These are phyloP conservation scores for Crotalus helleri DNA, from an alignment of 2,113 vertebrate genomes.

Conservation along the genomic window DNA sequence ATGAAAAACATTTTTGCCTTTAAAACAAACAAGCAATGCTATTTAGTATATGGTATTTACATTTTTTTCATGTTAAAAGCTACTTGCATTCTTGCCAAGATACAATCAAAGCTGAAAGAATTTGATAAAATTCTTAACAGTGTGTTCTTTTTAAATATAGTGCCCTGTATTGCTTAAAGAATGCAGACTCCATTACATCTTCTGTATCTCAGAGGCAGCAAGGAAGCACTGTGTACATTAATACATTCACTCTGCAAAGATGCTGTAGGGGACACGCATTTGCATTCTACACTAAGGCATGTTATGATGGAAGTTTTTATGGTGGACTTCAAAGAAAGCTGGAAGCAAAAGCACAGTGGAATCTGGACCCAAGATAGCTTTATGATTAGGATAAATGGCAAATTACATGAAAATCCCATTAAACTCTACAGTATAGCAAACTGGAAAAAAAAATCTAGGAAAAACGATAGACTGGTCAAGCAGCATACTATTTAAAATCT, in stretches of 20 bases:
- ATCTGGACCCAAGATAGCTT: conserved; percentile 36
- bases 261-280: conserved; percentile 59
- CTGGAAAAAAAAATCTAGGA: conserved; percentile 10
- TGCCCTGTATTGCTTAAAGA: conserved; percentile 47
- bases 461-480: conserved; percentile 28
- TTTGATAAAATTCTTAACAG: conserved; percentile 61
- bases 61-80: conserved; percentile 38
- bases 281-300: conserved; percentile 54
- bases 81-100: conserved; percentile 42
- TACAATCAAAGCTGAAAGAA: conserved; percentile 43
- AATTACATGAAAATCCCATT: conserved; percentile 38
- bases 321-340: conserved; percentile 45
- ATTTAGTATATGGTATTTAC: conserved; percentile 38
- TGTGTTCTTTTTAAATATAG: conserved; percentile 56
- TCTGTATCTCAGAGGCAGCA: conserved; percentile 44
- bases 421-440: conserved; percentile 37
- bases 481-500: conserved; percentile 14
- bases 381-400: conserved; percentile 49
- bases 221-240: conserved; percentile 56
- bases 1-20: background rate
- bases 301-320: conserved; percentile 60
- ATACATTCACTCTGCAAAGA: conserved; percentile 41
- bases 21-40: conserved; percentile 39
- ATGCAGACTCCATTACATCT: conserved; percentile 55
- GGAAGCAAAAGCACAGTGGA: conserved; percentile 52